A percentile compares a stretch with the other conserved stretches of the same genome.
Evolutionary conservation across 2,797 vertebrate species (phyloP).

Genomic region (Anolis apletophallus): DNA sequence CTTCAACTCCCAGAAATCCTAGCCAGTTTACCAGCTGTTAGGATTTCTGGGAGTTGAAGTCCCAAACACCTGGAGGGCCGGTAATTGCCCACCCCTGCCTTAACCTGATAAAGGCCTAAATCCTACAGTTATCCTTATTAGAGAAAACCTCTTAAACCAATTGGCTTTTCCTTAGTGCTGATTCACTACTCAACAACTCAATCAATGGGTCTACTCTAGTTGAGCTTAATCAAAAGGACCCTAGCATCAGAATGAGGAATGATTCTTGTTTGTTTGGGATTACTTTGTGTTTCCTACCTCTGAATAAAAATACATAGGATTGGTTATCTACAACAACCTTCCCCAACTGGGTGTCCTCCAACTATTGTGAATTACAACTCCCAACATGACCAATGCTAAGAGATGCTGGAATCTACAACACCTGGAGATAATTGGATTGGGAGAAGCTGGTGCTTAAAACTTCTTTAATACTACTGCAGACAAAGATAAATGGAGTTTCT

Average conservation of each 20-base stretch:
- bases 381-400: neutral
- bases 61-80: too few species aligned
- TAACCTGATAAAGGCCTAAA: neutral
- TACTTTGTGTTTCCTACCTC: neutral
- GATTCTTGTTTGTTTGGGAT: neutral
- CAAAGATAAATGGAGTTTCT: neutral
- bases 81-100: too few species aligned
- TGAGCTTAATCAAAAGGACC: too few species aligned
- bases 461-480: neutral
- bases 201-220: too few species aligned
- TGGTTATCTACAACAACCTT: neutral
- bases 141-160: too few species aligned
- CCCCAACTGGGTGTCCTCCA: neutral
- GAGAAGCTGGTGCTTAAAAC: neutral
- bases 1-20: too few species aligned
- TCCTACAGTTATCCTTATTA: too few species aligned
- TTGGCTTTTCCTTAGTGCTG: too few species aligned
- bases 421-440: neutral
- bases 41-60: too few species aligned
- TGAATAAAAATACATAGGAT: neutral
- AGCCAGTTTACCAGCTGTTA: too few species aligned
- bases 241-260: too few species aligned
- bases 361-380: neutral
- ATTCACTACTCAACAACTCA: too few species aligned
- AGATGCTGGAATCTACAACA: neutral